These are phyloP conservation scores for Xyliphius kryptos DNA, from an alignment of 2,113 vertebrate species.

Conservation along the genomic window DNA sequence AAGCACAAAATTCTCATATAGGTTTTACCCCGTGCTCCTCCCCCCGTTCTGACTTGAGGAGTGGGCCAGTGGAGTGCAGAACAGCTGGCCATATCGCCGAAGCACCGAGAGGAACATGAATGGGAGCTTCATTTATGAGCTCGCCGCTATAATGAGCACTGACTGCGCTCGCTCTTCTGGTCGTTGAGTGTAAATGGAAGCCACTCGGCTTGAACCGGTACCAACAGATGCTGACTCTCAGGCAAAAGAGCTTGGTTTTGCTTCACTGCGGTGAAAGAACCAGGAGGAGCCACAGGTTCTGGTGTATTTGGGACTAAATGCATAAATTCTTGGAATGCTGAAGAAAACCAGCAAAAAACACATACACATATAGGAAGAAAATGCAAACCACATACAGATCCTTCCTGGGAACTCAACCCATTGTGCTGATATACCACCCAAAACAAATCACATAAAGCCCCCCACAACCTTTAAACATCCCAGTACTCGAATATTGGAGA, in stretches of 20 bases:
- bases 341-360: too few relatives aligned
- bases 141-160: conserved; percentile 1
- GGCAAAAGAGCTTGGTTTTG: too few relatives aligned
- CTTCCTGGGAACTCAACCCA: background rate
- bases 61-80: conserved; percentile 87
- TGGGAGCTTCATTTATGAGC: conserved; percentile 5
- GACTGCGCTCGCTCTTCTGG: background rate
- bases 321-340: too few relatives aligned
- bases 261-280: too few relatives aligned
- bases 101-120: conserved; percentile 56
- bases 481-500: too few relatives aligned
- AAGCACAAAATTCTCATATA: conserved; percentile 99
- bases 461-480: too few relatives aligned
- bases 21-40: conserved; percentile 69
- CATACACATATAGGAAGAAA: background rate
- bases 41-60: conserved; percentile 68
- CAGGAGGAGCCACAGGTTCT: too few relatives aligned
- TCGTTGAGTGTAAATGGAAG: background rate
- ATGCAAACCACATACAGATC: background rate
- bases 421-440: background rate
- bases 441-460: too few relatives aligned
- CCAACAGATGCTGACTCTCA: too few relatives aligned
- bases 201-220: too few relatives aligned
- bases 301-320: too few relatives aligned
- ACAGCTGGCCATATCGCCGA: conserved; percentile 77